Evolutionary conservation across 2,797 vertebrate genomes (phyloP).

Genomic region (Hephaestus fuliginosus): DNA sequence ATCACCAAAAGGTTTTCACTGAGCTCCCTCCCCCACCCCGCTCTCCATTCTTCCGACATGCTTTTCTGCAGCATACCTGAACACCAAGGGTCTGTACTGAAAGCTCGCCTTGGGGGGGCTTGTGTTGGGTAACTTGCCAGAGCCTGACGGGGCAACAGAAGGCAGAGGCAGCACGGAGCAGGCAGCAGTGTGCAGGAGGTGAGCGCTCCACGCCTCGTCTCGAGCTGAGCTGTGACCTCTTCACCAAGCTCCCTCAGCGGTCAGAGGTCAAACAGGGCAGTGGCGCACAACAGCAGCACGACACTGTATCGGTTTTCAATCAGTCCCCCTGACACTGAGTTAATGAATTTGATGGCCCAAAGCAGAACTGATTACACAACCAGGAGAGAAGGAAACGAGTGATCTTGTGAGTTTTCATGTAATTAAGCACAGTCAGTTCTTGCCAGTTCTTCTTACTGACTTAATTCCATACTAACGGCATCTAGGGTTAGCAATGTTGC

Average conservation of each 20-base stretch:
- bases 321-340: slow-evolving; percentile 11
- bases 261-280: slow-evolving; percentile 49
- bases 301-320: slow-evolving; percentile 11
- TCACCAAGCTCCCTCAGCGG: slow-evolving; percentile 10
- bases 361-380: slow-evolving; percentile 8
- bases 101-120: slow-evolving; percentile 23
- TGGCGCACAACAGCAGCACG: slow-evolving; percentile 26
- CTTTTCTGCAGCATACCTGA: slow-evolving; percentile 50
- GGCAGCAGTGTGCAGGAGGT: slow-evolving; percentile 37
- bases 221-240: slow-evolving; percentile 41
- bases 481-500: background rate
- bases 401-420: background rate
- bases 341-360: slow-evolving; percentile 16
- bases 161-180: slow-evolving; percentile 28
- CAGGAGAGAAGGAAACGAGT: slow-evolving; percentile 2
- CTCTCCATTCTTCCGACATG: background rate
- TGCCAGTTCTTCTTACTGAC: background rate
- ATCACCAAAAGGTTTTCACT: slow-evolving; percentile 2
- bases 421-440: slow-evolving; percentile 7
- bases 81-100: slow-evolving; percentile 29
- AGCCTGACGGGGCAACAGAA: slow-evolving; percentile 50
- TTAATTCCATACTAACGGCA: background rate
- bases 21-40: background rate
- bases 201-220: slow-evolving; percentile 40
- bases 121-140: slow-evolving; percentile 35